These are phyloP conservation scores for Scaptomyza pallida DNA, from an alignment of 1,140 invertebrate species.

Conservation along the genomic window DNA sequence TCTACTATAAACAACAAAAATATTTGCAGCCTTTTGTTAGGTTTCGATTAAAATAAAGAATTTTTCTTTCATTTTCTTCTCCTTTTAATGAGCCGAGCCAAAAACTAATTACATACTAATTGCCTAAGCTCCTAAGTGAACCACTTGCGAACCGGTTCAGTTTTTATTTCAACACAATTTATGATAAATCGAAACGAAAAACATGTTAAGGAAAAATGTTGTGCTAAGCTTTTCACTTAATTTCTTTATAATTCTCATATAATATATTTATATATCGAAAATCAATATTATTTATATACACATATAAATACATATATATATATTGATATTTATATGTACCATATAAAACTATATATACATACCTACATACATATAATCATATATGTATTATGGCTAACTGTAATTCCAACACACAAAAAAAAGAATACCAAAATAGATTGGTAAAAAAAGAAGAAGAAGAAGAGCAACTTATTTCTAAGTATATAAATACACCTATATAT, in stretches of 20 bases:
- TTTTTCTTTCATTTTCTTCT: slow-evolving; percentile 16
- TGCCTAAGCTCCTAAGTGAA: slow-evolving; percentile 8
- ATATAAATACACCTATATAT: slow-evolving; percentile 66
- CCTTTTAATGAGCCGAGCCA: slow-evolving; percentile 32
- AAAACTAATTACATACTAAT: slow-evolving; percentile 11
- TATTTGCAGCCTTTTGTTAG: slow-evolving; percentile 28
- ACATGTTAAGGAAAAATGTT: slow-evolving; percentile 46
- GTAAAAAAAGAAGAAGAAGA: slow-evolving; percentile 26
- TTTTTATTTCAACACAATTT: slow-evolving; percentile 23
- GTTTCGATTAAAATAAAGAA: slow-evolving; percentile 31
- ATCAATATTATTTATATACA: slow-evolving; percentile 63
- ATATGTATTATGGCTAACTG: slow-evolving; percentile 58
- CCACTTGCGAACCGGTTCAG: slow-evolving; percentile 22
- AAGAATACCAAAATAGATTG: too few species aligned
- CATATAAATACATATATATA: slow-evolving; percentile 40
- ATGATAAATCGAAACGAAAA: slow-evolving; percentile 7
- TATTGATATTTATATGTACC: slow-evolving; percentile 68
- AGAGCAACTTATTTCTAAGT: slow-evolving; percentile 66
- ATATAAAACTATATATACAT: slow-evolving; percentile 60
- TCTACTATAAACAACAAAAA: slow-evolving; percentile 9
- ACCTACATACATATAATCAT: slow-evolving; percentile 12
- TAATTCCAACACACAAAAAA: slow-evolving; percentile 44
- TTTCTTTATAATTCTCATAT: slow-evolving; percentile 52
- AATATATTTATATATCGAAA: slow-evolving; percentile 58
- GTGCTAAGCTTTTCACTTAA: slow-evolving; percentile 71